Base-by-base conservation (phyloP, 2,888 invertebrate species). In the Ganaspis brasiliensis region DNA sequence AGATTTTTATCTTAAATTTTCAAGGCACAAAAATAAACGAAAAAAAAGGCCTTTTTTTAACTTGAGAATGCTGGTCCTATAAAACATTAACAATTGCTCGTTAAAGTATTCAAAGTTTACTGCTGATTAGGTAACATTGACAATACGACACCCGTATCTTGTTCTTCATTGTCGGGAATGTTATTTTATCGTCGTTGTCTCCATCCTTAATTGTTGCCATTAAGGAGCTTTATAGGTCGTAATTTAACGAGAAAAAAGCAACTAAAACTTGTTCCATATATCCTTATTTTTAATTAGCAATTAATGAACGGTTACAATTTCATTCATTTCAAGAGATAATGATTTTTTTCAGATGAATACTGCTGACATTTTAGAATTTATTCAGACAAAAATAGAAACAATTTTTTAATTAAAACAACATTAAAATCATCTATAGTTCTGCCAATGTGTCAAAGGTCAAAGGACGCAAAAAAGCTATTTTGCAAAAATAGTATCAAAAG, bases 101-200 rank as follows among this genome's bases (percentile, higher is more conserved):
- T 67, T 45, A 67, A 67, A 67, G n/a, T 21, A 45, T 67, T 67
- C 26, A 26, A 24, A 67, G 45, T 67, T 67, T 52, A n/a, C n/a
- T 67, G 67, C 67, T 67, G 45, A 67, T 45, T 67, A 45, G 24
- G 67, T 45, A 67, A 67, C 40, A 67, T 67, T 45, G 67, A 67
- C 45, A 67, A 67, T 67, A 45, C 45, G 40, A 67, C 45, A 67
- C 45, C 26, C 67, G 45, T 67, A 67, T 67, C 45, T 45, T 67
- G 45, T 67, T 67, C 67, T 67, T 45, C 45, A 67, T 45, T 67
- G 67, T 67, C 24, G 21, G 67, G 24, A 24, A 67, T n/a, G 45
- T 67, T 67, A 67, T 67, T 40, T 67, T 67, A 67, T 40, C 45
- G 67, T 67, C 67, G 16, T 49, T 45, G 24, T 67, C 24, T 26